Conservation (phyloP, 2,113 vertebrate species). For the human region GRCh38 chr7:144889001-144889500, state of each 20-base stretch:
- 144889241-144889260: background rate
- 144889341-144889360: background rate
- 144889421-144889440: background rate
- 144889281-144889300: background rate
- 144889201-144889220: background rate
- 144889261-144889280: background rate
- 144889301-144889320: background rate
- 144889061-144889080: background rate
- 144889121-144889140: background rate
- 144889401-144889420: background rate
- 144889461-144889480: background rate
- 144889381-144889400: background rate
- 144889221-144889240: background rate
- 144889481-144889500: background rate
- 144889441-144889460: background rate
- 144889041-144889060: background rate
- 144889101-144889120: background rate
- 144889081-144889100: background rate
- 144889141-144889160: background rate
- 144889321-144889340: background rate
- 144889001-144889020: background rate
- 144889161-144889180: background rate
- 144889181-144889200: background rate
- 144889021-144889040: background rate
- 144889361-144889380: background rate